Evolutionary conservation across 1,140 invertebrate genomes (phyloP), one percentile per base, ranked within the genome.

Genomic region (Brachionus manjavacas): DNA sequence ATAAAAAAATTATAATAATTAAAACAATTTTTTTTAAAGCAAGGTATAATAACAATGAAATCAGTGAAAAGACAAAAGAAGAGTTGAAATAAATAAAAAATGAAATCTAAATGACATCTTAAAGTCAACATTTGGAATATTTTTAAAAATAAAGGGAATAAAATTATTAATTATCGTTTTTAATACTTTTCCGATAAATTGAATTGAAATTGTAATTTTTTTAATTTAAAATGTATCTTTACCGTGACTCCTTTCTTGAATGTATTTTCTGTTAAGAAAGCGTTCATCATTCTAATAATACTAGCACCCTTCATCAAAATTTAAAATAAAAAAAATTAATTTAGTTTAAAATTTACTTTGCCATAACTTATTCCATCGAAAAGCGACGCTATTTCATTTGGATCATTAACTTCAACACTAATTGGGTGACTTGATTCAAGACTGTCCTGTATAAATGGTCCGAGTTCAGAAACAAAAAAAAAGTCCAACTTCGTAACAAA

Each of bases 241-340:
- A 88, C 88, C 41, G 85, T 86, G 2, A 96, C 89, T 8, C 96
- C 96, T 89, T 94, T 94, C 14, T 94, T 92, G 88, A 99, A 99
- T 88, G 95, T 94, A 89, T 92, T 88, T 16, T 93, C 92, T 0
- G 94, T 95, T 0, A 98, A 91, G 86, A 96, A 98, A 87, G 94
- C 93, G 88, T 97, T 95, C 60, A 99, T 90, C 97, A 99, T 99
- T 86, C 96, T 92, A 74, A 99, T 98, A 1, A 99, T 93, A 49
- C 95, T 95, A 0, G 90, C 89, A 16, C 91, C 90, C 89, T 81
- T 49, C 4, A 49, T 23, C 12, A 76, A 76, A 28, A 7, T 43
- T 76, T 11, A 23, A 41, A 6, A 39, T 76, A 76, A 20, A 16
- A 39, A 78, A n/a, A 20, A 12, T 49, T 78, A 7, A 4, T 28